Conservation (phyloP, 2,888 invertebrate species). For the Heliconius aoede region DNA sequence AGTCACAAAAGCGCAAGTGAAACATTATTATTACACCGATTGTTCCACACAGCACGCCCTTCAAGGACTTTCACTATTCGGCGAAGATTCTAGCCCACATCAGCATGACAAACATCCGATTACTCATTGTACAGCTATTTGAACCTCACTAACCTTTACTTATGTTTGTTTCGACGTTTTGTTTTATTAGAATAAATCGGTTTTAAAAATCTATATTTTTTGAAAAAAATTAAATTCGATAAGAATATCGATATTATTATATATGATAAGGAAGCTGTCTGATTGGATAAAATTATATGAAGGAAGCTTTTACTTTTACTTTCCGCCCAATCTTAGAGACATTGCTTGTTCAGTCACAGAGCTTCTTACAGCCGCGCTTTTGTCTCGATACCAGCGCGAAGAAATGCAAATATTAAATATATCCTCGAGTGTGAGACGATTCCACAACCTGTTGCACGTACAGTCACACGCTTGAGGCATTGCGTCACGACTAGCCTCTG, state of each 20-base stretch:
- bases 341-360: neutral
- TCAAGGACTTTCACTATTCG: constrained; percentile 41
- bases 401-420: too few relatives aligned
- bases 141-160: constrained; percentile 12
- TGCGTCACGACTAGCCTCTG: too few relatives aligned
- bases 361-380: too few relatives aligned
- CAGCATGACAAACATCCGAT: constrained; percentile 35
- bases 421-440: too few relatives aligned
- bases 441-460: too few relatives aligned
- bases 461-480: too few relatives aligned
- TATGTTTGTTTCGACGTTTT: neutral
- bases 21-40: neutral
- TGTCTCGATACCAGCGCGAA: too few relatives aligned
- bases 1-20: constrained; percentile 13
- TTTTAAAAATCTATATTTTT: neutral
- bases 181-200: neutral
- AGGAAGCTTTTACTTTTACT: too few relatives aligned
- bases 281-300: too few relatives aligned
- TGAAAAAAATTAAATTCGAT: too few relatives aligned
- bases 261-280: too few relatives aligned
- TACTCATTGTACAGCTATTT: constrained; percentile 36
- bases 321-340: neutral
- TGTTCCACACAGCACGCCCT: neutral
- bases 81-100: constrained; percentile 41
- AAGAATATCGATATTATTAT: too few relatives aligned